Base-by-base conservation (phyloP, 2,113 vertebrate genomes). In the Dryoscopus gambensis region DNA sequence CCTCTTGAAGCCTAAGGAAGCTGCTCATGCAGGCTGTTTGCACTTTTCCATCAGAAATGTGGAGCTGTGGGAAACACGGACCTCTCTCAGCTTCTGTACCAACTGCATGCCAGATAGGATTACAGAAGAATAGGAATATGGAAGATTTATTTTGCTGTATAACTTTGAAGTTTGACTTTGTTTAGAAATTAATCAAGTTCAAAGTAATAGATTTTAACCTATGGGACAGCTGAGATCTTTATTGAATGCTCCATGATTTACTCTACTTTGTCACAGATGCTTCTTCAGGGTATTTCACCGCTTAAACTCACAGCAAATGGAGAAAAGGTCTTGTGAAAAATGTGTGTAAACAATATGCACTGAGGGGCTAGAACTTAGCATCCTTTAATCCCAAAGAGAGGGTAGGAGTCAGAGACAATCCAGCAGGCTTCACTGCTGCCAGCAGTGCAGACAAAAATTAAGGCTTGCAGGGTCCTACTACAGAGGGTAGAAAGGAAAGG, bases 1-100 rank as follows among this genome's bases (percentile, higher is more conserved):
- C 18, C 7, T 3, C 0, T 11, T 63, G 1, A 3, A 59, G n/a
- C 15, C 33, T 4, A 1, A 82, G 44, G 35, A 74, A 69, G 55
- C 35, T 84, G n/a, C 25, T 84, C 16, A 40, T 39, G 46, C 10
- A 30, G 33, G 31, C 11, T 37, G 9, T 62, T 81, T 74, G 42
- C 31, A 63, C 7, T 62, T n/a, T 56, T 80, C 50, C 28, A 5
- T 57, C 53, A 76, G n/a, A 80, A 20, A 9, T 35, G 33, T 39
- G 44, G 27, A 91, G 19, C 35, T 1, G 1, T 49, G 55, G 40
- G 31, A 80, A 64, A 39, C 23, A 35, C 3, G 47, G 42, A 4
- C 15, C 25, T 65, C 64, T 80, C 46, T 76, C 50, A 74, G 25
- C 25, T 86, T 90, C 73, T 70, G 20, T 40, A 53, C 17, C 21